phyloP scores from a whole-genome alignment of 64 coral and sea anemone species.

The Montipora capricornis region DNA sequence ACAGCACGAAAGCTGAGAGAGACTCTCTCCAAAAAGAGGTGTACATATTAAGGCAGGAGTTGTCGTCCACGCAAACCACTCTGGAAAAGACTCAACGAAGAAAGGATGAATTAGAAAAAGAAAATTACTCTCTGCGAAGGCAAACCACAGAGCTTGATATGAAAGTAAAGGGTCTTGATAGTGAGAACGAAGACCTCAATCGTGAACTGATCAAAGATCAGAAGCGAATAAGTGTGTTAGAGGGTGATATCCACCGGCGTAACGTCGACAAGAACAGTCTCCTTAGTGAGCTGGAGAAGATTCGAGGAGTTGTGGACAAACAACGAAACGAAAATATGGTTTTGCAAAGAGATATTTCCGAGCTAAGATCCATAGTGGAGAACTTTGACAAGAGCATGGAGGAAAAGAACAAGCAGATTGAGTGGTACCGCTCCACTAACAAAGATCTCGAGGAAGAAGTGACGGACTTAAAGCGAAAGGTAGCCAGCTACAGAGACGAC shows the following conservation, averaged over 20 bases:
- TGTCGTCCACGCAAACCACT: constrained; percentile 55
- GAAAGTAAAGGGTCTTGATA: constrained; percentile 77
- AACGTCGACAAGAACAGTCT: constrained; percentile 74
- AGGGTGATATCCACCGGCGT: constrained; percentile 78
- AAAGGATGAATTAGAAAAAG: constrained; percentile 91
- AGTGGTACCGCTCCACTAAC: constrained; percentile 80
- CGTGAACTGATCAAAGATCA: constrained; percentile 92
- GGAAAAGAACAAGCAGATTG: constrained; percentile 84
- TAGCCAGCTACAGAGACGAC: constrained; percentile 71
- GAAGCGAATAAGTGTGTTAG: constrained; percentile 79
- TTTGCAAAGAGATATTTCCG: constrained; percentile 71
- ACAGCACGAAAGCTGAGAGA: constrained; percentile 75
- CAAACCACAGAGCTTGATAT: constrained; percentile 79
- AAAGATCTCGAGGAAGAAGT: constrained; percentile 86
- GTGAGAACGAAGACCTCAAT: constrained; percentile 96
- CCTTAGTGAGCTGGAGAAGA: constrained; percentile 76
- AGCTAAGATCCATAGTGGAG: constrained; percentile 75
- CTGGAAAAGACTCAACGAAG: constrained; percentile 66
- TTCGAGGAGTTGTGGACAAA: constrained; percentile 62
- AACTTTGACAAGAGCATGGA: constrained; percentile 63
- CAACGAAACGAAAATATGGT: constrained; percentile 75
- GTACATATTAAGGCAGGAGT: constrained; percentile 67
- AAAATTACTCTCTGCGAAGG: constrained; percentile 77
- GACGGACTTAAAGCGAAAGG: constrained; percentile 71
- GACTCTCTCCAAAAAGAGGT: constrained; percentile 81